These are phyloP conservation scores for Mohoua ochrocephala DNA, from an alignment of 2,113 vertebrate species.

Conservation along the genomic window DNA sequence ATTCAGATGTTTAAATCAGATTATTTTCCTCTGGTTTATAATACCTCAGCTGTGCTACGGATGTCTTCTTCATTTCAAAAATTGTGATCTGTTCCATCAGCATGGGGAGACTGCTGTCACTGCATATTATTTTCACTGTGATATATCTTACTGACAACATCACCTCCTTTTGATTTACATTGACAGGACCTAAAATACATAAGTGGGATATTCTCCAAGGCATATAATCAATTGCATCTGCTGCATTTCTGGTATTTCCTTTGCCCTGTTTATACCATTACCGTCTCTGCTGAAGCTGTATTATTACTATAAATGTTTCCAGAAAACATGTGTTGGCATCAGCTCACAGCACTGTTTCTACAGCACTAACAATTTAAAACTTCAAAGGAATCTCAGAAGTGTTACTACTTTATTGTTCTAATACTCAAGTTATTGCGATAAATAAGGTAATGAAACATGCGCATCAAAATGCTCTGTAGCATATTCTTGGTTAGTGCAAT, in stretches of 20 bases:
- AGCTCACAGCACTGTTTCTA: conserved; percentile 5
- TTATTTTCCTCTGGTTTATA: neutral
- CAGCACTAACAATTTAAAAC: conserved; percentile 15
- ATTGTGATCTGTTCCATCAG: conserved; percentile 27
- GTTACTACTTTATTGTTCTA: conserved; percentile 7
- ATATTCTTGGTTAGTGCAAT: conserved; percentile 4
- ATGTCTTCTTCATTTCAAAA: conserved; percentile 11
- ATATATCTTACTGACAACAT: conserved; percentile 62
- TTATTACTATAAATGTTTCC: conserved; percentile 71
- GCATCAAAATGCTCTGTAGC: neutral
- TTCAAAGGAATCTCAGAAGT: conserved; percentile 11
- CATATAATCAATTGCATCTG: conserved; percentile 76
- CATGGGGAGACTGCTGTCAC: conserved; percentile 21
- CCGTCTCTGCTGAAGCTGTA: conserved; percentile 54
- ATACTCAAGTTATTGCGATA: conserved; percentile 40
- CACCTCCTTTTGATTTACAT: conserved; percentile 67
- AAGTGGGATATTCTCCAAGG: conserved; percentile 69
- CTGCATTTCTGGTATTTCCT: conserved; percentile 72
- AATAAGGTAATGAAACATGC: conserved; percentile 22
- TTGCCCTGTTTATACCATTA: conserved; percentile 71
- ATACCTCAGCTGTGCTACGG: neutral
- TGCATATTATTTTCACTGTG: conserved; percentile 35
- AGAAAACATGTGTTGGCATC: conserved; percentile 65
- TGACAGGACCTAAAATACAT: conserved; percentile 67
- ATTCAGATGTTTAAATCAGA: conserved; percentile 27